Evolutionary conservation across 2,888 invertebrate species (phyloP).

Genomic region (Raillietiella orientalis): DNA sequence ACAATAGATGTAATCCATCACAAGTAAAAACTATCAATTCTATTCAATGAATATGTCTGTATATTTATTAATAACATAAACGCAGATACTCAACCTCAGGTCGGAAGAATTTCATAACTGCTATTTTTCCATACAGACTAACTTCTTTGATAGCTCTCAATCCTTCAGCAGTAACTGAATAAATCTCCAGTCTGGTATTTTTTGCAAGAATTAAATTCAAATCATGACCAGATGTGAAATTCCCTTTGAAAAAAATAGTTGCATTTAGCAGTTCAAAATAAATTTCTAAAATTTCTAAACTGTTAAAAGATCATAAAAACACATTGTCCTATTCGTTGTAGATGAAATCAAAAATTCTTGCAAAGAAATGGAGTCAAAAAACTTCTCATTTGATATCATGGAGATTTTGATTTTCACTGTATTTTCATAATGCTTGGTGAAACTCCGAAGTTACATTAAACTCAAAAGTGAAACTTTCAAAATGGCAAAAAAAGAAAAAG

Average conservation of each 20-base stretch:
- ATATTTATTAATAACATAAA: slow-evolving; percentile 4
- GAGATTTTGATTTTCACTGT: no score
- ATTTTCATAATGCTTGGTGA: no score
- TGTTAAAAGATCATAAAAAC: no score
- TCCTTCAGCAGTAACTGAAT: slow-evolving; percentile 83
- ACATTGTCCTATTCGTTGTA: no score
- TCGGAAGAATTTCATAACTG: slow-evolving; percentile 73
- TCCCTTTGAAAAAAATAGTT: slow-evolving; percentile 27
- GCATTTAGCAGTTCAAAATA: no score
- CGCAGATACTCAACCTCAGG: slow-evolving; percentile 28
- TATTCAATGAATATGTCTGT: not conserved
- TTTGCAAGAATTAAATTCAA: slow-evolving; percentile 83
- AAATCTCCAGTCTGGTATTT: slow-evolving; percentile 73
- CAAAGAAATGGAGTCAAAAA: no score
- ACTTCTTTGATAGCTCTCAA: slow-evolving; percentile 78
- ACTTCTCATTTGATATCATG: no score
- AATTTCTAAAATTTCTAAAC: no score
- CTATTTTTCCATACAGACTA: slow-evolving; percentile 63
- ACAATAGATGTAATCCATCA: slow-evolving; percentile 10
- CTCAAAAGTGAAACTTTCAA: no score
- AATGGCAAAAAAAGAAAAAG: no score
- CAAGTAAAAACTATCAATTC: slow-evolving; percentile 5
- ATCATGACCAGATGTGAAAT: slow-evolving; percentile 77
- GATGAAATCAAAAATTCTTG: no score
- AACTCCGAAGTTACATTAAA: no score